Conservation (phyloP, 2,888 invertebrate species). For the Phytoseiulus persimilis region DNA sequence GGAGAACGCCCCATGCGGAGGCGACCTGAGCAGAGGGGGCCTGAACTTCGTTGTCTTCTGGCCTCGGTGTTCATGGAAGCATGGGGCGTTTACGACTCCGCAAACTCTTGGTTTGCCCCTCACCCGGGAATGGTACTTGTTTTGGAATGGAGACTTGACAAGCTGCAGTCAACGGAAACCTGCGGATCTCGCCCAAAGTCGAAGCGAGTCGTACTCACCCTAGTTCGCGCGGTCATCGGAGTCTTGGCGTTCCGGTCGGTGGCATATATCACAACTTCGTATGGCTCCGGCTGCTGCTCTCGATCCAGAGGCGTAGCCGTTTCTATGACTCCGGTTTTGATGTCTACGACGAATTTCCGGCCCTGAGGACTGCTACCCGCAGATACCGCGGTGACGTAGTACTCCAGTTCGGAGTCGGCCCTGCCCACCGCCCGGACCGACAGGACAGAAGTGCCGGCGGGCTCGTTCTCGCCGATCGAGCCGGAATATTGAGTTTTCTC, state of each 20-base stretch:
- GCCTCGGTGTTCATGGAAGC: too few relatives aligned
- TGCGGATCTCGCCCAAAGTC: too few relatives aligned
- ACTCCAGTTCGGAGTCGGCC: constrained; percentile 61
- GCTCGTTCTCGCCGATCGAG: constrained; percentile 78
- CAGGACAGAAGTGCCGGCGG: constrained; percentile 72
- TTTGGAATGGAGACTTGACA: too few relatives aligned
- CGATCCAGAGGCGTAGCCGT: constrained; percentile 53
- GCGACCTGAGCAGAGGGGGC: too few relatives aligned
- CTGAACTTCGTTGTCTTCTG: too few relatives aligned
- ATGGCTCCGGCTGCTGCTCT: constrained; percentile 53
- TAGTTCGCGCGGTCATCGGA: constrained; percentile 47
- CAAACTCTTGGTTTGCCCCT: too few relatives aligned
- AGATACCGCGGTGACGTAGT: constrained; percentile 67
- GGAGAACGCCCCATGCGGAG: too few relatives aligned
- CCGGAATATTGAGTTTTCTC: constrained; percentile 61
- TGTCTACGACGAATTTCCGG: constrained; percentile 80
- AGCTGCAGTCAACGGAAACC: too few relatives aligned
- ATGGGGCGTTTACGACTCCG: too few relatives aligned
- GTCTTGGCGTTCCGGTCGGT: constrained; percentile 59
- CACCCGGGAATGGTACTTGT: too few relatives aligned
- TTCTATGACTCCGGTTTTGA: constrained; percentile 74
- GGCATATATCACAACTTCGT: constrained; percentile 75
- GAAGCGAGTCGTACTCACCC: constrained; percentile 47
- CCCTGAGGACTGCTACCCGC: constrained; percentile 64
- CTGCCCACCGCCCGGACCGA: constrained; percentile 64